These are phyloP conservation scores for western clawed frog (Xenopus tropicalis) DNA, from an alignment of 2,113 vertebrate species.

Conservation along the genomic window DNA sequence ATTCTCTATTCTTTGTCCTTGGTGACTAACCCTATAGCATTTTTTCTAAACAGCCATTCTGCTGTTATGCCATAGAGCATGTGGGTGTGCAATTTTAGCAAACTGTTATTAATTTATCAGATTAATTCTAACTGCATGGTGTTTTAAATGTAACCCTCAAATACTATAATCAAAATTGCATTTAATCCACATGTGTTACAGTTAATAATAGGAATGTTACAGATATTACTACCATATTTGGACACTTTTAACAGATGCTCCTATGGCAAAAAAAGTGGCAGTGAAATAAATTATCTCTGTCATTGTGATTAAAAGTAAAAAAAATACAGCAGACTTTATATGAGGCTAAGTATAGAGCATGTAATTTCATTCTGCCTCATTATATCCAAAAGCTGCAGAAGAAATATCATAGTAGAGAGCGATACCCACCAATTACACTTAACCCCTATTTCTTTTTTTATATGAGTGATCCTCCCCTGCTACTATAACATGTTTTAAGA, in stretches of 20 bases:
- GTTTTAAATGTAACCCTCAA: background rate
- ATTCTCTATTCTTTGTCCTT: too few relatives aligned
- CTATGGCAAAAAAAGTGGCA: slow-evolving; percentile 7
- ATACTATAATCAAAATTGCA: slow-evolving; percentile 5
- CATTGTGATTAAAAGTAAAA: slow-evolving; percentile 1
- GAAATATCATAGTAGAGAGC: too few relatives aligned
- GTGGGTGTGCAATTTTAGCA: background rate
- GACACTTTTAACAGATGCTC: slow-evolving; percentile 5
- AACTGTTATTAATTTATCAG: background rate
- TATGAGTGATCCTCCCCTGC: too few relatives aligned
- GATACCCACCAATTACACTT: too few relatives aligned
- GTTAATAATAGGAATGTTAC: background rate
- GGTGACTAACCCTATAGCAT: background rate
- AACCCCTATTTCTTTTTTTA: too few relatives aligned
- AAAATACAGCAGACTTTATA: slow-evolving; percentile 15
- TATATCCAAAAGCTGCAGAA: too few relatives aligned
- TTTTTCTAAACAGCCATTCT: background rate
- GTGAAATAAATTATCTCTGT: slow-evolving; percentile 4
- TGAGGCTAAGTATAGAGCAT: slow-evolving; percentile 10
- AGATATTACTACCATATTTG: background rate
- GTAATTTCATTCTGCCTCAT: too few relatives aligned
- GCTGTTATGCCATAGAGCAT: background rate
- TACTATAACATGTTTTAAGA: too few relatives aligned
- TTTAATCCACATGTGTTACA: background rate
- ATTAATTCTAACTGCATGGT: background rate